Conservation (phyloP, 2,797 vertebrate genomes). For the Champsocephalus esox region DNA sequence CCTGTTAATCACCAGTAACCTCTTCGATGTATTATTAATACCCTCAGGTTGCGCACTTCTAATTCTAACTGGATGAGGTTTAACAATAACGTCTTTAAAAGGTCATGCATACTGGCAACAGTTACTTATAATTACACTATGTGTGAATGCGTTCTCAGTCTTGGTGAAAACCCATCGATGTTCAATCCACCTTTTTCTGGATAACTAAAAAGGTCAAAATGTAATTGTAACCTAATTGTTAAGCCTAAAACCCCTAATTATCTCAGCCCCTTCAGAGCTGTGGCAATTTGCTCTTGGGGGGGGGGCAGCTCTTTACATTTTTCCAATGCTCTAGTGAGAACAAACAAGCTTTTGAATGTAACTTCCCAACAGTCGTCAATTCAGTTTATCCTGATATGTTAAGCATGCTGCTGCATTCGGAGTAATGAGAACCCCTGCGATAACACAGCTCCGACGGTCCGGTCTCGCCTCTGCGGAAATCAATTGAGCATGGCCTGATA, state of each 20-base stretch:
- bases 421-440: slow-evolving; percentile 51
- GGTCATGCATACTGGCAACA: neutral
- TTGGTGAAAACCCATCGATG: neutral
- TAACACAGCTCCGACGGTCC: slow-evolving; percentile 44
- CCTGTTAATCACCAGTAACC: too few species aligned
- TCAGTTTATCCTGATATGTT: slow-evolving; percentile 64
- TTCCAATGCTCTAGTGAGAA: slow-evolving; percentile 28
- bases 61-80: neutral
- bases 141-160: slow-evolving; percentile 35
- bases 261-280: slow-evolving; percentile 39
- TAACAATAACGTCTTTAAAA: neutral
- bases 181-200: slow-evolving; percentile 45
- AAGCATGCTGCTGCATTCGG: slow-evolving; percentile 24
- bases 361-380: slow-evolving; percentile 67
- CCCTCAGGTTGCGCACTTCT: neutral
- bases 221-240: slow-evolving; percentile 63
- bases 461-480: slow-evolving; percentile 54
- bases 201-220: slow-evolving; percentile 62
- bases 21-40: too few species aligned
- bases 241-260: slow-evolving; percentile 54
- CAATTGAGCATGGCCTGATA: slow-evolving; percentile 68
- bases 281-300: slow-evolving; percentile 34
- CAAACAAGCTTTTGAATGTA: slow-evolving; percentile 64
- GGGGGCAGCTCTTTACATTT: slow-evolving; percentile 32
- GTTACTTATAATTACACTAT: slow-evolving; percentile 12